A percentile compares a stretch with the other conserved stretches of the same genome.
Evolutionary conservation across 2,113 vertebrate genomes (phyloP).

Genomic region (Sclerurus mexicanus): DNA sequence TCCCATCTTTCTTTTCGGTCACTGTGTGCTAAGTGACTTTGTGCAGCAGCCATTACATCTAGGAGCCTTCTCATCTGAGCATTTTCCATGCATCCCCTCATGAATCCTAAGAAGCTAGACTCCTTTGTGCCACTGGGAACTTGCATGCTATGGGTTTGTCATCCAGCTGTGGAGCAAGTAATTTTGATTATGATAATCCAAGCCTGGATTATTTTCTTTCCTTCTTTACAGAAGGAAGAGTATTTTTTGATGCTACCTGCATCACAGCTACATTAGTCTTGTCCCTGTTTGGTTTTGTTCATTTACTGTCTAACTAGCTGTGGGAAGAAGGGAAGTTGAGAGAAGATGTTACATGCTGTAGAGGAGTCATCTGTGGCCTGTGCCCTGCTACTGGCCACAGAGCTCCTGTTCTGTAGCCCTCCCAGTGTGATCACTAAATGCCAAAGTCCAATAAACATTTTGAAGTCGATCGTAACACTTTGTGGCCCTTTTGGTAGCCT

Average conservation of each 20-base stretch:
- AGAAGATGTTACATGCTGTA: not conserved
- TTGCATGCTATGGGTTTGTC: not conserved
- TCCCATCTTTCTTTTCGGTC: not conserved
- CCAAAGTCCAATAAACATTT: not conserved
- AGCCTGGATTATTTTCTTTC: not conserved
- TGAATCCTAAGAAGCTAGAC: not conserved
- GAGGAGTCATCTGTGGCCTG: not conserved
- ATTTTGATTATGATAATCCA: not conserved
- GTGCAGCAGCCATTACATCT: not conserved
- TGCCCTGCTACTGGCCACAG: not conserved
- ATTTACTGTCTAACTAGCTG: not conserved
- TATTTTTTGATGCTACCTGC: not conserved
- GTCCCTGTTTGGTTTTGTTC: not conserved
- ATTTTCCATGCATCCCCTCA: not conserved
- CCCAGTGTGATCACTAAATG: not conserved
- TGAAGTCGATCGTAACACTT: not conserved
- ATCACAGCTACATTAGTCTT: not conserved
- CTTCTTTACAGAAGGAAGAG: not conserved
- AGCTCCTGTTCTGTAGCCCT: not conserved
- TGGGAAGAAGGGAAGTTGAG: not conserved
- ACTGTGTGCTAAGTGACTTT: not conserved
- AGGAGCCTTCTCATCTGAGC: not conserved
- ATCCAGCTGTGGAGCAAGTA: not conserved
- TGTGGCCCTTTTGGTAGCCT: not conserved
- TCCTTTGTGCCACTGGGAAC: not conserved